phyloP scores from a whole-genome alignment of 2,797 vertebrate species.

The Thaleichthys pacificus region DNA sequence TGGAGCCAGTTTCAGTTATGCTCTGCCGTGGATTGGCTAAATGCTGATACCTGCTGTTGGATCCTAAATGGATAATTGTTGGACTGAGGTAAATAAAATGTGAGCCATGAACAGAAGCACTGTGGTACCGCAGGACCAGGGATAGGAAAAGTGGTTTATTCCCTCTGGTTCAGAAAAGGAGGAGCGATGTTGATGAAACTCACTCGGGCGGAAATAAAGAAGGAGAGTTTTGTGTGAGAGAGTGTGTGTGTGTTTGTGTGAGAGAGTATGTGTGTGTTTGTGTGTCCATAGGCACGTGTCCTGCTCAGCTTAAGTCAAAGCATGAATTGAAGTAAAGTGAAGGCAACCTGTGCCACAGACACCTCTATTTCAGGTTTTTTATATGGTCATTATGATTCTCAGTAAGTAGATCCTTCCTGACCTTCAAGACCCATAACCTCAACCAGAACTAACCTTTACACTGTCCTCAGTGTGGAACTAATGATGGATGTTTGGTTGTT shows the following conservation, averaged over 20 bases:
- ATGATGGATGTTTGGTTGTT: constrained; percentile 42
- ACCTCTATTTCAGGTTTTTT: constrained; percentile 29
- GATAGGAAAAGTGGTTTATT: neutral
- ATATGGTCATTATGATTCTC: constrained; percentile 42
- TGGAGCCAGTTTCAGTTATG: neutral
- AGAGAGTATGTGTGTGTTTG: neutral
- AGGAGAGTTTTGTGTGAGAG: neutral
- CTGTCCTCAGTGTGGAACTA: constrained; percentile 25
- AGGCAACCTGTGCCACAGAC: constrained; percentile 14
- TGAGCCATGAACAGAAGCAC: neutral
- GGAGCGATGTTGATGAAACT: neutral
- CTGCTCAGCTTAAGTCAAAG: constrained; percentile 16
- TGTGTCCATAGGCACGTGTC: neutral
- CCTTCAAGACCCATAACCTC: constrained; percentile 47
- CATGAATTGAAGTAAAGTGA: constrained; percentile 39
- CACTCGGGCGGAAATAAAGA: neutral
- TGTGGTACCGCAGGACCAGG: neutral
- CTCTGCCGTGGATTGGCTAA: neutral
- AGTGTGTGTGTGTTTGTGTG: neutral
- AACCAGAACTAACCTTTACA: constrained; percentile 32
- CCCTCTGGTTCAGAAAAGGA: neutral
- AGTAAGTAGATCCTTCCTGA: constrained; percentile 47
- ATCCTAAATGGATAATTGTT: too few species aligned
- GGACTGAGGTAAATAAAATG: neutral
- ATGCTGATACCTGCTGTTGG: neutral